Base-by-base conservation (phyloP, 2,113 vertebrate species). In the Bolborhynchus lineola region DNA sequence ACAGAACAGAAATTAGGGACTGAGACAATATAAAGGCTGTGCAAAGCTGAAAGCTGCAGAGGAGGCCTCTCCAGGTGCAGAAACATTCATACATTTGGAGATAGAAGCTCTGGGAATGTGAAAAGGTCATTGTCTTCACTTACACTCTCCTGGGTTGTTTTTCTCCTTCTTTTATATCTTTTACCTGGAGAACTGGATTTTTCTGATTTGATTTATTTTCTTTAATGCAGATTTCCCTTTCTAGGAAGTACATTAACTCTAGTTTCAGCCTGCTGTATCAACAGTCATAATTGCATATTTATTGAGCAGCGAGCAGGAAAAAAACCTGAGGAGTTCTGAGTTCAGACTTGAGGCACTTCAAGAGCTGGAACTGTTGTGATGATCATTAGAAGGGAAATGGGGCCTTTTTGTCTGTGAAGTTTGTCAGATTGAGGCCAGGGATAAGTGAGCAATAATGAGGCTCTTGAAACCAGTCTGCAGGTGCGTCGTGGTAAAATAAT, bases 401-500 rank as follows among this genome's bases (percentile, higher is more conserved):
- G 90, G 68, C 41, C 62, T 89, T 95, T 95, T 95, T 88, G 44
- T 60, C 75, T 39, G 39, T 94, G 86, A 96, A 96, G 82, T 52
- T 95, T 89, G 70, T 90, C 93, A 93, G 94, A 87, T 92, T 49
- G 65, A 71, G 67, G 46, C 59, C 83, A 65, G 78, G 64, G 71
- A 94, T 52, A 53, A 96, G 87, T 64, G 75, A 87, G 92, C 81
- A 78, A 63, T 97, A 84, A 94, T 78, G 77, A 95, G 80, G 39
- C 69, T 94, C 67, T 97, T 96, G 95, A 97, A 97, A 64, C 67
- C 23, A 57, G 55, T 39, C 84, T 98, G 94, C 63, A 97, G 94
- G 95, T 96, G 94, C 23, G 12, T 92, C 39, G 84, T 76, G 76
- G 88, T 75, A 82, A 96, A 97, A 95, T 92, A 84, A 93, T 17